A percentile compares a stretch with the other conserved stretches of the same genome.
Evolutionary conservation across 1,140 invertebrate genomes (phyloP).

Genomic region (Sycophaga agraensis): DNA sequence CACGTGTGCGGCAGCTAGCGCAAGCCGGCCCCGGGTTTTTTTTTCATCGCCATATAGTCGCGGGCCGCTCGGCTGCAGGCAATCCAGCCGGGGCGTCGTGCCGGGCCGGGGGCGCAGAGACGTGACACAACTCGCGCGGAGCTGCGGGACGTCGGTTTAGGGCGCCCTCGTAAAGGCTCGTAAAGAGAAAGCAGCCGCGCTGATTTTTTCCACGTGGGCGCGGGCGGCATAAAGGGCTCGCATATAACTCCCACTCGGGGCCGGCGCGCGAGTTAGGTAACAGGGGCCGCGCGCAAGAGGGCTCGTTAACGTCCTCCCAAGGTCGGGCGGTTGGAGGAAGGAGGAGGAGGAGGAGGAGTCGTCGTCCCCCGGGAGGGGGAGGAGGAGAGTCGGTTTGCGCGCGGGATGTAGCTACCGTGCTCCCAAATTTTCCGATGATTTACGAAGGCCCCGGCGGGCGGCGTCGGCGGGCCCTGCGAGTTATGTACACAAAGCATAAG

Average conservation of each 20-base stretch:
- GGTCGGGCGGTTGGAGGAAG: neutral
- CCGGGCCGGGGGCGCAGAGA: no score
- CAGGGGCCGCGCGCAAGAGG: neutral
- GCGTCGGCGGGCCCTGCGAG: conserved; percentile 17
- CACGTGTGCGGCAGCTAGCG: no score
- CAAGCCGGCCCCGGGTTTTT: no score
- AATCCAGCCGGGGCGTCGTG: no score
- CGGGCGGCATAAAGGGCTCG: neutral
- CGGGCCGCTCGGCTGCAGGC: no score
- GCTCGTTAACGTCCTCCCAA: conserved; percentile 11
- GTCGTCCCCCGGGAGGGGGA: neutral
- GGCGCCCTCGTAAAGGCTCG: conserved; percentile 1
- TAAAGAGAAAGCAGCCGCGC: conserved; percentile 21
- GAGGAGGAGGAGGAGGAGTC: neutral
- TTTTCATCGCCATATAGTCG: no score
- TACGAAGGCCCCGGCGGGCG: conserved; percentile 11
- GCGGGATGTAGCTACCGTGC: conserved; percentile 34
- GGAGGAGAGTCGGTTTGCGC: conserved; percentile 11
- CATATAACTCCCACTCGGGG: neutral
- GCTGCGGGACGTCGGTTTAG: no score
- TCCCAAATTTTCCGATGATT: conserved; percentile 31
- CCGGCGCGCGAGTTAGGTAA: conserved; percentile 17
- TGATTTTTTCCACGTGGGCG: neutral
- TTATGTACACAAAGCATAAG: conserved; percentile 40
- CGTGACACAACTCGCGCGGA: no score